These are phyloP conservation scores for Drosophila buzzatii DNA, from an alignment of 2,888 invertebrate species.

Conservation along the genomic window DNA sequence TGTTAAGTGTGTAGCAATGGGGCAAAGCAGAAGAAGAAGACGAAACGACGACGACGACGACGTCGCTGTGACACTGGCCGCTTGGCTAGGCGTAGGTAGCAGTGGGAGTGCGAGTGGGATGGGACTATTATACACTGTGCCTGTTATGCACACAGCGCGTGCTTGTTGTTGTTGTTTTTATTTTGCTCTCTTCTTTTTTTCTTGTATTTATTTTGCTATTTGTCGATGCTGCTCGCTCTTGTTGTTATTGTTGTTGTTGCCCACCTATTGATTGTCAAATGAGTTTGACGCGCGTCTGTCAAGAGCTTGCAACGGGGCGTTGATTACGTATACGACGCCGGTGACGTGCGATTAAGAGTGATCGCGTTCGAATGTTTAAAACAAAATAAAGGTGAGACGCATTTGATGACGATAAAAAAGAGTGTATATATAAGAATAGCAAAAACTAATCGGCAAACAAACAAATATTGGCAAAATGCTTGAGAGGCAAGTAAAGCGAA, in stretches of 20 bases:
- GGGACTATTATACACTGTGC: slow-evolving; percentile 10
- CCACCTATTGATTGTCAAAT: slow-evolving; percentile 63
- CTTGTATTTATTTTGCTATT: slow-evolving; percentile 15
- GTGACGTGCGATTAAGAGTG: slow-evolving; percentile 46
- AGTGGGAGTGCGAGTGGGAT: slow-evolving; percentile 4
- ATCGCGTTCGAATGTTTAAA: slow-evolving; percentile 20
- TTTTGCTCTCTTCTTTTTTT: neutral
- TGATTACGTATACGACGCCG: slow-evolving; percentile 67
- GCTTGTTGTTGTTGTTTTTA: neutral
- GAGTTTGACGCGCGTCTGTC: slow-evolving; percentile 64
- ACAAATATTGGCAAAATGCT: slow-evolving; percentile 33
- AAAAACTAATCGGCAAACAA: slow-evolving; percentile 1
- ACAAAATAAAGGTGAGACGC: slow-evolving; percentile 1
- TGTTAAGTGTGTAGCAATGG: slow-evolving; percentile 36
- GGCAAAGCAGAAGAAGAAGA: slow-evolving; percentile 31
- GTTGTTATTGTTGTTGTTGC: slow-evolving; percentile 23
- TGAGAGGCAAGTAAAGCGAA: slow-evolving; percentile 10
- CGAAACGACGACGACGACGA: slow-evolving; percentile 6
- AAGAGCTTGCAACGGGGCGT: slow-evolving; percentile 48
- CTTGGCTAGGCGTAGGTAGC: slow-evolving; percentile 6
- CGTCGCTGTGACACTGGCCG: slow-evolving; percentile 17
- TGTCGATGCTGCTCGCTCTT: slow-evolving; percentile 22
- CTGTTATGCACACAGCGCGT: slow-evolving; percentile 36
- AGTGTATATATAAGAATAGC: neutral
- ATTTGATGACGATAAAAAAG: slow-evolving; percentile 36